A percentile compares a stretch with the other conserved stretches of the same genome.
Evolutionary conservation across 2,113 vertebrate species (phyloP).

Genomic region (Gobio gobio): DNA sequence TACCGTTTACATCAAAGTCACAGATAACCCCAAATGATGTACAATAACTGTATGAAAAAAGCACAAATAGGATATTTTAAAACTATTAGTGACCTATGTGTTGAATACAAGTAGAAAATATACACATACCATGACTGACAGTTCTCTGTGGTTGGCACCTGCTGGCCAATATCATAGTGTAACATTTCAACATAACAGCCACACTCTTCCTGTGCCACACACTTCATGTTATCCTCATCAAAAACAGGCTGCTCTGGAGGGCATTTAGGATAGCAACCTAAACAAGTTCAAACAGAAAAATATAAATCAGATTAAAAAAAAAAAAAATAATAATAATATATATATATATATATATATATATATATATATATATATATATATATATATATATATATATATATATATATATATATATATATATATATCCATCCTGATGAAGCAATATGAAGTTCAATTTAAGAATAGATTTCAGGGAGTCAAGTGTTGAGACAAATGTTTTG

Average conservation of each 20-base stretch:
- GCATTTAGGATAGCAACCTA: slow-evolving; percentile 94
- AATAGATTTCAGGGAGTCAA: not conserved
- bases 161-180: slow-evolving; percentile 71
- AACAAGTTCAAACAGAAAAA: not conserved
- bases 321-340: too few species aligned
- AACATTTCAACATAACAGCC: slow-evolving; percentile 79
- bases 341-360: too few species aligned
- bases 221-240: slow-evolving; percentile 88
- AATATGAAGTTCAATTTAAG: not conserved
- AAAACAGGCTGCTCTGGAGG: slow-evolving; percentile 82
- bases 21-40: slow-evolving; percentile 63
- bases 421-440: not conserved
- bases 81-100: not conserved
- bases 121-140: slow-evolving; percentile 85
- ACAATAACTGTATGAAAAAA: slow-evolving; percentile 70
- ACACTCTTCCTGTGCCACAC: slow-evolving; percentile 77
- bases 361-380: too few species aligned
- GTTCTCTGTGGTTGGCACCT: slow-evolving; percentile 73
- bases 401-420: too few species aligned
- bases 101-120: not conserved
- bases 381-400: too few species aligned
- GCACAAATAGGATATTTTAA: slow-evolving; percentile 16
- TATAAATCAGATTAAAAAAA: not conserved
- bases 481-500: not conserved
- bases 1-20: slow-evolving; percentile 64